Evolutionary conservation across 2,797 vertebrate genomes (phyloP).

Genomic region (Myotis planiceps): DNA sequence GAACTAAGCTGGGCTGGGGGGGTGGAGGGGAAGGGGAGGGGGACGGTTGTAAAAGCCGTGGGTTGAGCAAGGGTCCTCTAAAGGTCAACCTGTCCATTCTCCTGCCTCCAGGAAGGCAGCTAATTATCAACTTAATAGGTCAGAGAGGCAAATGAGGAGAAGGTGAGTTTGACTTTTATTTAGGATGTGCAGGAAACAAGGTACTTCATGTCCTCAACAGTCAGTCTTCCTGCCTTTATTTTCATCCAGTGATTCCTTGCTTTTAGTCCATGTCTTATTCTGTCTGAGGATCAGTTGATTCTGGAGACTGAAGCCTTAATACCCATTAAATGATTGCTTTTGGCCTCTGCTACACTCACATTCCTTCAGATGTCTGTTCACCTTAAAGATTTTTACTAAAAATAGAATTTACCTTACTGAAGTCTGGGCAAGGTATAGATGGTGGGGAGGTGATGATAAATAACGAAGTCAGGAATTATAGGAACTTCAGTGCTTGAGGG

Average conservation of each 20-base stretch:
- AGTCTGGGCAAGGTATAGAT: background rate
- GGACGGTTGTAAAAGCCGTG: constrained; percentile 13
- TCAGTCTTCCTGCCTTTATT: background rate
- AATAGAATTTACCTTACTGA: constrained; percentile 10
- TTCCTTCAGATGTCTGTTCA: background rate
- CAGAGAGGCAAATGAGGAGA: background rate
- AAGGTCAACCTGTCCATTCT: constrained; percentile 57
- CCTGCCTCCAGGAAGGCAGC: constrained; percentile 14
- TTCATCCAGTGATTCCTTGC: background rate
- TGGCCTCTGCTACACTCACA: background rate
- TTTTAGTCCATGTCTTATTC: background rate
- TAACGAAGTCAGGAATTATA: background rate
- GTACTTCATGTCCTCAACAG: background rate
- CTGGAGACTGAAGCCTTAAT: background rate
- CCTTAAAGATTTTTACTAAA: background rate
- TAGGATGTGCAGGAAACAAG: background rate
- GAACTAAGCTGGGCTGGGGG: constrained; percentile 43
- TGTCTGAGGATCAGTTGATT: background rate
- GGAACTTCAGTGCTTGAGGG: background rate
- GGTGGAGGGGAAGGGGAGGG: background rate
- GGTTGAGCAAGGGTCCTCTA: constrained; percentile 33
- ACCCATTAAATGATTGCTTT: background rate
- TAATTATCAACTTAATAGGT: constrained; percentile 34
- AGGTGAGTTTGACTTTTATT: constrained; percentile 37
- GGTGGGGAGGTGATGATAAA: background rate